A percentile compares a stretch with the other conserved stretches of the same genome.
These are phyloP conservation scores for Andrena bucephala DNA, from an alignment of 2,888 invertebrate species.

Conservation along the genomic window DNA sequence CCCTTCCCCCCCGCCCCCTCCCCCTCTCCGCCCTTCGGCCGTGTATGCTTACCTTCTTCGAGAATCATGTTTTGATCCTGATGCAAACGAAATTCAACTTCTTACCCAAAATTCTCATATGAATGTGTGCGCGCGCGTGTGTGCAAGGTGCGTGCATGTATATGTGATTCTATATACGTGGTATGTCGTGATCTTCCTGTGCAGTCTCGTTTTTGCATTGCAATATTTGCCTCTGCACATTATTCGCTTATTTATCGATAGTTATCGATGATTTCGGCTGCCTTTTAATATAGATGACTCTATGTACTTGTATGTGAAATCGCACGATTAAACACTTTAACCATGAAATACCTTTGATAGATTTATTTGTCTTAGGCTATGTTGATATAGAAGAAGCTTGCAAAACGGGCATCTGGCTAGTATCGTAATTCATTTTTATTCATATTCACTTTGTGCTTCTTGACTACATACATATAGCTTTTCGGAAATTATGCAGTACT, in stretches of 20 bases:
- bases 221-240: background rate
- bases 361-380: background rate
- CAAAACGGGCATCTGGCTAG: background rate
- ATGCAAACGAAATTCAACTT: slow-evolving; percentile 25
- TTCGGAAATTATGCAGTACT: background rate
- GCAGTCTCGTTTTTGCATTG: slow-evolving; percentile 22
- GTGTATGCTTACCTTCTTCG: slow-evolving; percentile 43
- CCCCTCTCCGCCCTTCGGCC: slow-evolving; percentile 47
- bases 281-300: background rate
- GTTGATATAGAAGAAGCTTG: background rate
- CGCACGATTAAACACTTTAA: background rate
- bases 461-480: background rate
- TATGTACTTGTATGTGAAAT: background rate
- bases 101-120: slow-evolving; percentile 25
- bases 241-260: slow-evolving; percentile 10
- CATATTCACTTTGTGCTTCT: background rate
- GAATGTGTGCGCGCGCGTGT: background rate
- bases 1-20: slow-evolving; percentile 11
- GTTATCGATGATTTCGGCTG: background rate
- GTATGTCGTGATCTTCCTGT: slow-evolving; percentile 24
- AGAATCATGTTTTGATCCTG: slow-evolving; percentile 45
- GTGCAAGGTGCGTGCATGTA: background rate
- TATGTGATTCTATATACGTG: background rate
- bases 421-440: background rate
- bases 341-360: background rate